phyloP scores from a whole-genome alignment of 2,797 vertebrate genomes.

The Rhabdophis nuchalis region DNA sequence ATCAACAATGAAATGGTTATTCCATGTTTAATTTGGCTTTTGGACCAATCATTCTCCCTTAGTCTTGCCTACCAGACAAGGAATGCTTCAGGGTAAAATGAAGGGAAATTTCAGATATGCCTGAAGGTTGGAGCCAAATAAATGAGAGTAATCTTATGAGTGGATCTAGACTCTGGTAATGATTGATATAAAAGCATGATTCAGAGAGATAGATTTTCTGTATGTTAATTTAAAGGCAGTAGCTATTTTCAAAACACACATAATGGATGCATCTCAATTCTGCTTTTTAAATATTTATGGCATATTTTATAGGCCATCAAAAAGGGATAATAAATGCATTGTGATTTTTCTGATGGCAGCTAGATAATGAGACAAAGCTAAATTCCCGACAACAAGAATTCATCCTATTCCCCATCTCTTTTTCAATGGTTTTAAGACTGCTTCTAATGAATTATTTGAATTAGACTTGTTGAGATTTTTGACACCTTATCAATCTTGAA shows the following conservation, averaged over 20 bases:
- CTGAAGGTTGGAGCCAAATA: background rate
- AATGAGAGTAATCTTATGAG: background rate
- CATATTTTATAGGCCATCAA: background rate
- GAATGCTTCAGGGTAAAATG: background rate
- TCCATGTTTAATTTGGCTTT: background rate
- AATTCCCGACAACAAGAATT: constrained; percentile 8
- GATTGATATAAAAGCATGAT: background rate
- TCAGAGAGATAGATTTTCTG: background rate
- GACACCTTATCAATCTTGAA: background rate
- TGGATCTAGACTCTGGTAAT: background rate
- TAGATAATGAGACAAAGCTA: constrained; percentile 29
- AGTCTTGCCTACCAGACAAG: background rate
- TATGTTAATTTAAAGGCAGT: constrained; percentile 1
- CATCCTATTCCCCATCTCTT: constrained; percentile 1
- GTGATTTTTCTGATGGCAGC: background rate
- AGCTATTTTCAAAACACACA: constrained; percentile 30
- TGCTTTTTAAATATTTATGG: constrained; percentile 14
- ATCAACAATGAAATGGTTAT: background rate
- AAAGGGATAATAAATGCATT: background rate
- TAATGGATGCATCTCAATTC: constrained; percentile 17
- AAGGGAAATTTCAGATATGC: background rate
- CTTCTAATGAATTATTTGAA: constrained; percentile 10
- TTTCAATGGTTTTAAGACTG: constrained; percentile 32
- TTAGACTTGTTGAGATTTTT: background rate
- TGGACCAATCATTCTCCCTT: background rate